These are phyloP conservation scores for Hypotaenidia philippensis DNA, from an alignment of 2,797 vertebrate genomes.

Conservation along the genomic window DNA sequence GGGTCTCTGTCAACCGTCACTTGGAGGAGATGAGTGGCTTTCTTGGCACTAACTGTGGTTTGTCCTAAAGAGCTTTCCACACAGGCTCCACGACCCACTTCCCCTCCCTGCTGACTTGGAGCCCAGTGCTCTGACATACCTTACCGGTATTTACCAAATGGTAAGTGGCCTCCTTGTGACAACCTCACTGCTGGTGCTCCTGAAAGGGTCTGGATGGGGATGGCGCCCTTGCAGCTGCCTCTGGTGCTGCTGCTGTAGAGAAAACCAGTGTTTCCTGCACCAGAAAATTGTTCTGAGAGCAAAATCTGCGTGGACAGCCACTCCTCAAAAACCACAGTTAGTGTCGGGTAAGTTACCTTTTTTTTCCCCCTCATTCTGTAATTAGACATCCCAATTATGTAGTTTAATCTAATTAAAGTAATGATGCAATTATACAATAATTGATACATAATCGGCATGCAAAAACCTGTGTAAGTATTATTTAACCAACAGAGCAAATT, in stretches of 20 bases:
- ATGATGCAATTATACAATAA: conserved; percentile 82
- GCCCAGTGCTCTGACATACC: neutral
- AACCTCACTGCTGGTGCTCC: neutral
- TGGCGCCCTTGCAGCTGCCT: neutral
- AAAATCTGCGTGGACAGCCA: neutral
- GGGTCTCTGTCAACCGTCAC: neutral
- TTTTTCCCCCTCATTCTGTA: conserved; percentile 35
- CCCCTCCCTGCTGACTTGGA: neutral
- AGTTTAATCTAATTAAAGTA: conserved; percentile 82
- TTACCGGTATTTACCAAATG: neutral
- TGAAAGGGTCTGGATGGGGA: neutral
- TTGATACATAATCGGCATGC: conserved; percentile 79
- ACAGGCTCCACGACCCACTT: rapidly evolving
- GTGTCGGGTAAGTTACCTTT: neutral
- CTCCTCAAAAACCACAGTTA: conserved; percentile 1
- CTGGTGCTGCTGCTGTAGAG: neutral
- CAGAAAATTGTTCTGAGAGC: neutral
- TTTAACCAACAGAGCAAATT: conserved; percentile 79
- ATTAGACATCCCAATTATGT: conserved; percentile 80
- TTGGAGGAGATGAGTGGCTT: neutral
- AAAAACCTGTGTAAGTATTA: conserved; percentile 74
- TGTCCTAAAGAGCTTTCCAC: neutral
- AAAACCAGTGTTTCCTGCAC: neutral
- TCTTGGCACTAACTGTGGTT: neutral
- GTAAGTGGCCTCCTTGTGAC: neutral